These are phyloP conservation scores for Oreohelix idahoensis DNA, from an alignment of 1,140 invertebrate species.

Conservation along the genomic window DNA sequence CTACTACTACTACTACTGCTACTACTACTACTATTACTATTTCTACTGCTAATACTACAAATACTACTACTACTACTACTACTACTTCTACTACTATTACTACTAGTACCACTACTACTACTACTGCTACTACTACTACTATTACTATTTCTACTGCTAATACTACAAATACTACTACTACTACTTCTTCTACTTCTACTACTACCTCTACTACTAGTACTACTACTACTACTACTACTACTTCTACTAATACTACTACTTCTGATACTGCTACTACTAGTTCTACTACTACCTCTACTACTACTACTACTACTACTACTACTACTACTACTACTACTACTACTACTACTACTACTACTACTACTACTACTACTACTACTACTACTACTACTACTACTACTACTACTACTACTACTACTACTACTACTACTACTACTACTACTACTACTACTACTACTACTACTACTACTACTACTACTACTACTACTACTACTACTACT, in stretches of 20 bases:
- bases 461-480: slow-evolving; percentile 18
- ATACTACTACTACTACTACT: not conserved
- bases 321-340: slow-evolving; percentile 49
- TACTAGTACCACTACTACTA: slow-evolving; percentile 30
- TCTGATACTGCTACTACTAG: too few relatives aligned
- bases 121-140: slow-evolving; percentile 36
- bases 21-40: slow-evolving; percentile 14
- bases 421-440: slow-evolving; percentile 35
- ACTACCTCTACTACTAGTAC: slow-evolving; percentile 8
- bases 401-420: slow-evolving; percentile 32
- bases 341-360: slow-evolving; percentile 46
- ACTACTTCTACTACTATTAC: too few relatives aligned
- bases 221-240: slow-evolving; percentile 42
- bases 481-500: slow-evolving; percentile 11
- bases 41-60: too few relatives aligned
- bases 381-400: slow-evolving; percentile 36
- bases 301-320: slow-evolving; percentile 47
- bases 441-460: slow-evolving; percentile 24
- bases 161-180: too few relatives aligned
- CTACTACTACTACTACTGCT: slow-evolving; percentile 23
- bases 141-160: too few relatives aligned
- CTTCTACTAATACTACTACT: too few relatives aligned
- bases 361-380: slow-evolving; percentile 27
- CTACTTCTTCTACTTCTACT: slow-evolving; percentile 10
- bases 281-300: slow-evolving; percentile 46